Evolutionary conservation across 2,888 invertebrate species (phyloP).

Genomic region (Arge pagana): DNA sequence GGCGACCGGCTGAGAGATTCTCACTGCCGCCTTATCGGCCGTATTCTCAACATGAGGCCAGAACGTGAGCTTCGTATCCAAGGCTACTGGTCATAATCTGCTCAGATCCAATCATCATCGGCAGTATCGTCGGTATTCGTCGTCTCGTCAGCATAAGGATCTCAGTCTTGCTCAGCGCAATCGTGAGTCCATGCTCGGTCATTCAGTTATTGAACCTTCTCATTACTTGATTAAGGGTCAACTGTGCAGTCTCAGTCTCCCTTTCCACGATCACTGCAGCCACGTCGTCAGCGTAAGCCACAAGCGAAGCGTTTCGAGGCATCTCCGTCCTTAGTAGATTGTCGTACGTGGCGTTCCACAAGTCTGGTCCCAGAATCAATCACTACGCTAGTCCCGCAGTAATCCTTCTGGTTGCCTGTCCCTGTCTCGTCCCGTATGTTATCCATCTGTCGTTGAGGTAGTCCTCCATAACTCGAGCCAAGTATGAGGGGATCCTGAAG

Average conservation of each 20-base stretch:
- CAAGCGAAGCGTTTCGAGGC: conserved; percentile 21
- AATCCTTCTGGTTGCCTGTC: conserved; percentile 20
- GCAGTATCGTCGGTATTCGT: conserved; percentile 23
- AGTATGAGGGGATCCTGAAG: conserved; percentile 25
- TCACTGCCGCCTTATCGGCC: conserved; percentile 21
- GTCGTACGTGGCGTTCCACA: conserved; percentile 26
- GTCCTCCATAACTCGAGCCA: conserved; percentile 22
- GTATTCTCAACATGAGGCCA: conserved; percentile 17
- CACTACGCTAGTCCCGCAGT: conserved; percentile 29
- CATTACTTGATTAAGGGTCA: conserved; percentile 8
- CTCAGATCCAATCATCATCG: conserved; percentile 21
- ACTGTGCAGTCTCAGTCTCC: conserved; percentile 22
- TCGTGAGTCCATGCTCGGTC: conserved; percentile 21
- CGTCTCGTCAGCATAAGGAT: conserved; percentile 28
- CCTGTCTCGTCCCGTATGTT: conserved; percentile 26
- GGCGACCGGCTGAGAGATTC: conserved; percentile 22
- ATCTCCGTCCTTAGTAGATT: conserved; percentile 1
- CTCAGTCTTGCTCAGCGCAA: conserved; percentile 31
- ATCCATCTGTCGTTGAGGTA: conserved; percentile 28
- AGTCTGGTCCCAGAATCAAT: conserved; percentile 26
- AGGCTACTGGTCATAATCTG: conserved; percentile 28
- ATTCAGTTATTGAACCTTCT: conserved; percentile 19
- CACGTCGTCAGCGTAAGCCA: conserved; percentile 12
- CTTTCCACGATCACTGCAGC: conserved; percentile 25
- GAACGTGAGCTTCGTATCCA: conserved; percentile 30